Evolutionary conservation across 2,888 invertebrate genomes (phyloP).

Genomic region (Gerris lacustris): DNA sequence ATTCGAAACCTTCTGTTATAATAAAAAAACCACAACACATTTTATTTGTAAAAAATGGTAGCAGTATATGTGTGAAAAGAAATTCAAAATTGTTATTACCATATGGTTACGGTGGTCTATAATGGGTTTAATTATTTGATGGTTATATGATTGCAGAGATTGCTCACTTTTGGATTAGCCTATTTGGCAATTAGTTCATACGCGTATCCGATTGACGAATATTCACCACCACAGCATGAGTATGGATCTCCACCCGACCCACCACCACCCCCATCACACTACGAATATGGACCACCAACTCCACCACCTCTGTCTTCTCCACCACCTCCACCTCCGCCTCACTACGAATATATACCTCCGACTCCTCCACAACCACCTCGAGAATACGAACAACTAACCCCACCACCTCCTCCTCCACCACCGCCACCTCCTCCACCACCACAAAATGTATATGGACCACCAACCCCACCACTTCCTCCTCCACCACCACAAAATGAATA

Average conservation of each 20-base stretch:
- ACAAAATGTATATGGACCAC: slow-evolving; percentile 21
- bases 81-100: no score
- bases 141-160: no score
- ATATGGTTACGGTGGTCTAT: no score
- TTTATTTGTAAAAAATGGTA: no score
- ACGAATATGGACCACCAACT: slow-evolving; percentile 4
- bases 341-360: slow-evolving; percentile 26
- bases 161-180: no score
- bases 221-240: slow-evolving; percentile 23
- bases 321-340: slow-evolving; percentile 15
- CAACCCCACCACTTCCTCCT: slow-evolving; percentile 27
- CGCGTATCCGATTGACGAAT: neutral
- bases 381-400: neutral
- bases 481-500: slow-evolving; percentile 19
- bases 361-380: slow-evolving; percentile 18
- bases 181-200: no score
- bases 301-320: slow-evolving; percentile 1
- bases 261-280: slow-evolving; percentile 9
- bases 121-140: no score
- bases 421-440: slow-evolving; percentile 18
- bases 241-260: neutral
- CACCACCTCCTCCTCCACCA: slow-evolving; percentile 9
- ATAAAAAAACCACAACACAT: no score
- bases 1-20: no score
- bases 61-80: no score